phyloP scores from a whole-genome alignment of 2,888 invertebrate species.

The Nephrotoma appendiculata region DNA sequence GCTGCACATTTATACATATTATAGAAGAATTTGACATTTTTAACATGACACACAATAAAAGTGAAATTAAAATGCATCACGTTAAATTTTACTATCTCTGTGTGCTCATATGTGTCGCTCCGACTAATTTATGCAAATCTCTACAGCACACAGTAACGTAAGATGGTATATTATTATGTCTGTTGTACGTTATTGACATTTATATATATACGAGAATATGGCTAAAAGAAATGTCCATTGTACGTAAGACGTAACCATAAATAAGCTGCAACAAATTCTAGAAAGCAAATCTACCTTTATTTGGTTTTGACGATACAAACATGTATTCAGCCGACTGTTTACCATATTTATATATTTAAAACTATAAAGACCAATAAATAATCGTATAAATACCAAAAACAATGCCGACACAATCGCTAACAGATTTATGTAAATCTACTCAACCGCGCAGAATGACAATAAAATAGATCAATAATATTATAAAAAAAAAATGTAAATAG shows the following conservation, averaged over 20 bases:
- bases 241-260: neutral
- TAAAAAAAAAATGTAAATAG: neutral
- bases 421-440: neutral
- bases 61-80: neutral
- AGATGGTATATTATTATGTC: neutral
- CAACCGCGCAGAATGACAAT: neutral
- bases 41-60: neutral
- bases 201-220: neutral
- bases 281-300: neutral
- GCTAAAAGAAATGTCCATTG: neutral
- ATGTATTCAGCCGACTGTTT: neutral
- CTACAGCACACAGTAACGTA: neutral
- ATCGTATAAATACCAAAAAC: neutral
- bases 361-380: neutral
- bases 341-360: neutral
- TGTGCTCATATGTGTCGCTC: neutral
- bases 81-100: neutral
- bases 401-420: neutral
- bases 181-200: neutral
- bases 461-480: neutral
- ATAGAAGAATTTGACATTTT: neutral
- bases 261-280: neutral
- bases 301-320: neutral
- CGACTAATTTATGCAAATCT: neutral
- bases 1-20: neutral